phyloP scores from a whole-genome alignment of 1,140 invertebrate species.

The Micrasema minimum region DNA sequence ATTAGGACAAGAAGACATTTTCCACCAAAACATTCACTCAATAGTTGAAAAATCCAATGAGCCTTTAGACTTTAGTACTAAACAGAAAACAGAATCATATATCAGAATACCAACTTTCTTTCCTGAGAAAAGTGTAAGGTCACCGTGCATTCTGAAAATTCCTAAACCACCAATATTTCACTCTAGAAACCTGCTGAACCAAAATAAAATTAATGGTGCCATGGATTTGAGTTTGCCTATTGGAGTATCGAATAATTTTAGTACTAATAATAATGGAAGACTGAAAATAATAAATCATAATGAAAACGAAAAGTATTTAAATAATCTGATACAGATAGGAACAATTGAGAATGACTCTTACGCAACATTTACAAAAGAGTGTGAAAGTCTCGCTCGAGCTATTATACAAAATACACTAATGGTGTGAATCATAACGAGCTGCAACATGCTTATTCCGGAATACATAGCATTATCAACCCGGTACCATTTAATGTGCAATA shows the following conservation, averaged over 20 bases:
- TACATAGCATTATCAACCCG: slow-evolving; percentile 72
- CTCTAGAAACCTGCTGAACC: slow-evolving; percentile 10
- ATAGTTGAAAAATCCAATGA: slow-evolving; percentile 1
- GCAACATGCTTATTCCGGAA: slow-evolving; percentile 70
- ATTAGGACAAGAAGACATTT: slow-evolving; percentile 4
- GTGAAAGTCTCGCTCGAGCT: slow-evolving; percentile 54
- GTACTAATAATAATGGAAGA: slow-evolving; percentile 26
- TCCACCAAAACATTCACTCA: neutral
- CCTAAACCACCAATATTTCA: slow-evolving; percentile 33
- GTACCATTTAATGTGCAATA: slow-evolving; percentile 61
- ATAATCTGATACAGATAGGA: slow-evolving; percentile 3
- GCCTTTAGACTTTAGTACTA: slow-evolving; percentile 48
- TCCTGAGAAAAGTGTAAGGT: slow-evolving; percentile 15
- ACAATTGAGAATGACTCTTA: slow-evolving; percentile 47
- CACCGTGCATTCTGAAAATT: slow-evolving; percentile 40
- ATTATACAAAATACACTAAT: slow-evolving; percentile 61
- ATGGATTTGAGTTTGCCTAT: slow-evolving; percentile 43
- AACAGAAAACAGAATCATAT: slow-evolving; percentile 17
- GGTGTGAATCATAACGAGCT: slow-evolving; percentile 61
- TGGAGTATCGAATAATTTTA: neutral
- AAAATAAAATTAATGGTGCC: slow-evolving; percentile 23
- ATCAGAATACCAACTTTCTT: slow-evolving; percentile 24
- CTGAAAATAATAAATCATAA: slow-evolving; percentile 28
- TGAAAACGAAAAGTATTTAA: slow-evolving; percentile 25
- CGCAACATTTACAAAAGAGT: slow-evolving; percentile 53